phyloP scores from a whole-genome alignment of 1,140 invertebrate species.

The Philopotamus ludificatus region DNA sequence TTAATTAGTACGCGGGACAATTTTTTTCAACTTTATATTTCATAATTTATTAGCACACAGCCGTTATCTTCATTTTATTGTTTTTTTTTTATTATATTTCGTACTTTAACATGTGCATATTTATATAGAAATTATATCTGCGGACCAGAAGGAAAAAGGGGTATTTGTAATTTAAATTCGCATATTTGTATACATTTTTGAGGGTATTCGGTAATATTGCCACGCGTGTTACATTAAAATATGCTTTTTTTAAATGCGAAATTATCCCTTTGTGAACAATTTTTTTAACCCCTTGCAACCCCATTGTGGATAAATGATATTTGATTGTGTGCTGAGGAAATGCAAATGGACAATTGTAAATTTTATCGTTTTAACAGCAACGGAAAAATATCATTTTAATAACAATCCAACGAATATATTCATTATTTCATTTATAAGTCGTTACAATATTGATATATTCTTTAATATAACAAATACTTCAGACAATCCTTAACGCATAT shows the following conservation, averaged over 20 bases:
- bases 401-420: too few species aligned
- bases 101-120: constrained; percentile 40
- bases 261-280: constrained; percentile 21
- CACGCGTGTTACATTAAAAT: constrained; percentile 34
- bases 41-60: constrained; percentile 38
- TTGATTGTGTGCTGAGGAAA: constrained; percentile 27
- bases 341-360: not conserved
- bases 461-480: too few species aligned
- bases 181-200: constrained; percentile 38
- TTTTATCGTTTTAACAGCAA: not conserved
- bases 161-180: constrained; percentile 42
- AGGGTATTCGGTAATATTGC: constrained; percentile 32
- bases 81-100: constrained; percentile 30
- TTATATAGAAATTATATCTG: constrained; percentile 33
- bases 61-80: constrained; percentile 36
- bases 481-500: too few species aligned
- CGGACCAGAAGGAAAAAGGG: constrained; percentile 16
- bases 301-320: constrained; percentile 27
- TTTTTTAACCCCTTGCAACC: constrained; percentile 12
- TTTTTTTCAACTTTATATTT: constrained; percentile 42
- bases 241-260: constrained; percentile 28
- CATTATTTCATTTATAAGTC: too few species aligned
- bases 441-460: too few species aligned
- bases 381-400: too few species aligned
- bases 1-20: constrained; percentile 40